phyloP scores from a whole-genome alignment of 2,113 vertebrate species.

The Rhinoderma darwinii region DNA sequence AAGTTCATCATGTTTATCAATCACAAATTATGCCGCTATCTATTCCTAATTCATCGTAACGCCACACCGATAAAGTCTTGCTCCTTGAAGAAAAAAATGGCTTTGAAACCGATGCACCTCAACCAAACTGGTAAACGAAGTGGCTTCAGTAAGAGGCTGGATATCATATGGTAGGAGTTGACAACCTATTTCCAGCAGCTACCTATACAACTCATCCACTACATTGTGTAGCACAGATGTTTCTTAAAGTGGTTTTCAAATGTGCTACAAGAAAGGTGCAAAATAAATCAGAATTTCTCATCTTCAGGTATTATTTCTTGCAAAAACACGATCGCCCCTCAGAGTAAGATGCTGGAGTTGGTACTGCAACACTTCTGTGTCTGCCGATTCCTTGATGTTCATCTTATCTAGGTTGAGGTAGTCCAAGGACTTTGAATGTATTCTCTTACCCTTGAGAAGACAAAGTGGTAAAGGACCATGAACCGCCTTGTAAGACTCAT shows the following conservation, averaged over 20 bases:
- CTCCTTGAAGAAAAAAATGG: conserved; percentile 45
- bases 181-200: conserved; percentile 12
- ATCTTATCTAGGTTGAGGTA: conserved; percentile 99
- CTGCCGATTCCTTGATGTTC: conserved; percentile 88
- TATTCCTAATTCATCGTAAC: conserved; percentile 21
- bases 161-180: not conserved
- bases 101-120: conserved; percentile 41
- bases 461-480: conserved; percentile 88
- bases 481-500: conserved; percentile 79
- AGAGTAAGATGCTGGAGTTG: conserved; percentile 94
- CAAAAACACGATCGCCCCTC: conserved; percentile 86
- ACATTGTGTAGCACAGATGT: conserved; percentile 9
- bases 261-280: conserved; percentile 29
- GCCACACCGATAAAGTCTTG: not conserved
- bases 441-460: conserved; percentile 88
- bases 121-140: not conserved
- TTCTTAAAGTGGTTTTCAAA: conserved; percentile 22
- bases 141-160: conserved; percentile 16
- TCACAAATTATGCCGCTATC: conserved; percentile 1
- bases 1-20: conserved; percentile 9
- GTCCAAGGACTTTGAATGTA: conserved; percentile 95
- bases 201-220: conserved; percentile 1
- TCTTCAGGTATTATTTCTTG: conserved; percentile 88
- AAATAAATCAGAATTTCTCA: not conserved
- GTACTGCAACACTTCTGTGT: conserved; percentile 92